Evolutionary conservation across 2,113 vertebrate genomes (phyloP).

Genomic region (Plectropomus leopardus): DNA sequence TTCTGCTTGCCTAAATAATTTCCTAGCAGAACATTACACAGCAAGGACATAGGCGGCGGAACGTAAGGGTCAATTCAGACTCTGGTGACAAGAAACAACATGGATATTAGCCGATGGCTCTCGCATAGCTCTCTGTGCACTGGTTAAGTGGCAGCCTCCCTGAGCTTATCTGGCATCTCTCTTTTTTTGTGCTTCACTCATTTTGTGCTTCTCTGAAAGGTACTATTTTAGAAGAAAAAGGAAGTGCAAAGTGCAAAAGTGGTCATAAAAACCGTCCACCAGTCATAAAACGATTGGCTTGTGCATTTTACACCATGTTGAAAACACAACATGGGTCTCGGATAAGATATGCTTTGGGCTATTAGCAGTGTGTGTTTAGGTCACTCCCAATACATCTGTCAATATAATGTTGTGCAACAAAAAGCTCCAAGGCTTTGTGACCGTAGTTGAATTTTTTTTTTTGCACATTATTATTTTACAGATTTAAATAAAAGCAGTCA

Average conservation of each 20-base stretch:
- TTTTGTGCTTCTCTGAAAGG: slow-evolving; percentile 45
- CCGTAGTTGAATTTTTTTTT: background rate
- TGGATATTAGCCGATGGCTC: slow-evolving; percentile 57
- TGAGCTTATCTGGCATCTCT: slow-evolving; percentile 71
- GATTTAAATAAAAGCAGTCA: background rate
- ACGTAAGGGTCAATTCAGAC: slow-evolving; percentile 66
- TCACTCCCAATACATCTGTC: slow-evolving; percentile 1
- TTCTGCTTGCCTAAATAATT: slow-evolving; percentile 88
- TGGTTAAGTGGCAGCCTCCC: slow-evolving; percentile 65
- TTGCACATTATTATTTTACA: background rate
- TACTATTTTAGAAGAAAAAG: slow-evolving; percentile 43
- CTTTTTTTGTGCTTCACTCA: slow-evolving; percentile 53
- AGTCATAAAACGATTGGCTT: slow-evolving; percentile 34
- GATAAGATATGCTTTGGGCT: slow-evolving; percentile 21
- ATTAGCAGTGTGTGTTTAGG: slow-evolving; percentile 42
- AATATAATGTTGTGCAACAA: background rate
- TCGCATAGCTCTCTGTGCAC: slow-evolving; percentile 30
- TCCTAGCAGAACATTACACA: slow-evolving; percentile 78
- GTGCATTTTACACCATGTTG: slow-evolving; percentile 43
- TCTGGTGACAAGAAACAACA: slow-evolving; percentile 68
- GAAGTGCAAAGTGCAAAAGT: slow-evolving; percentile 61
- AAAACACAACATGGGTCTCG: slow-evolving; percentile 19
- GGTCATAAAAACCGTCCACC: slow-evolving; percentile 39
- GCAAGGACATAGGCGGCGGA: slow-evolving; percentile 65
- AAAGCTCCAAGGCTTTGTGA: background rate